Evolutionary conservation across 64 coral and sea anemone species (phyloP).

Genomic region (Orbicella faveolata): DNA sequence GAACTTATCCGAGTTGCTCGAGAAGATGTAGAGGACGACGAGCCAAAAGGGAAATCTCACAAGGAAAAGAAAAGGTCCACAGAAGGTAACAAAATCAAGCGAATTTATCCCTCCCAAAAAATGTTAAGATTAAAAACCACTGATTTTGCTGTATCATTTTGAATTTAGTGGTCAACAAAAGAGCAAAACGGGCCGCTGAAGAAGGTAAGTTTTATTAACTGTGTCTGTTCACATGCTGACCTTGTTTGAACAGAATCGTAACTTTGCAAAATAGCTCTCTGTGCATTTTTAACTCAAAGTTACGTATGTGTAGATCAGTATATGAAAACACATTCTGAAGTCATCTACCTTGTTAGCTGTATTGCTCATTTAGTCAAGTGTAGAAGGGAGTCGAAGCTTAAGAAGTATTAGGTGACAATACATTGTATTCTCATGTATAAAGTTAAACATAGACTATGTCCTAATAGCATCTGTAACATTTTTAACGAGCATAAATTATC

Average conservation of each 20-base stretch:
- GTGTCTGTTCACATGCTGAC: background rate
- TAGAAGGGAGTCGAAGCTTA: too few relatives aligned
- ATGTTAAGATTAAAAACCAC: background rate
- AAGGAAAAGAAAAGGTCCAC: slow-evolving; percentile 83
- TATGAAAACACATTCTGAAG: too few relatives aligned
- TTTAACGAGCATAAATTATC: too few relatives aligned
- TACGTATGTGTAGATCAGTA: too few relatives aligned
- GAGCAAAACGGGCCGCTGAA: slow-evolving; percentile 66
- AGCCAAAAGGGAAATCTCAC: slow-evolving; percentile 44
- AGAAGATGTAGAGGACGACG: slow-evolving; percentile 87
- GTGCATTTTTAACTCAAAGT: too few relatives aligned
- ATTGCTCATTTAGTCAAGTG: too few relatives aligned
- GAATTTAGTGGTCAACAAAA: slow-evolving; percentile 48
- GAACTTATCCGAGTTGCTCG: slow-evolving; percentile 85
- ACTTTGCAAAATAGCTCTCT: too few relatives aligned
- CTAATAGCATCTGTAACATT: too few relatives aligned
- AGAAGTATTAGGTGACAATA: too few relatives aligned
- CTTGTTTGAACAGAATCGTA: background rate
- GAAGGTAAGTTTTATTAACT: slow-evolving; percentile 48
- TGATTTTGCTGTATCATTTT: background rate
- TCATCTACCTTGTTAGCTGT: too few relatives aligned
- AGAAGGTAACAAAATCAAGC: background rate
- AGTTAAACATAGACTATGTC: too few relatives aligned
- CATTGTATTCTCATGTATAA: too few relatives aligned
- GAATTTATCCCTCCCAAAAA: background rate